Evolutionary conservation across 2,113 vertebrate genomes (phyloP).

Genomic region (Eleginops maclovinus): DNA sequence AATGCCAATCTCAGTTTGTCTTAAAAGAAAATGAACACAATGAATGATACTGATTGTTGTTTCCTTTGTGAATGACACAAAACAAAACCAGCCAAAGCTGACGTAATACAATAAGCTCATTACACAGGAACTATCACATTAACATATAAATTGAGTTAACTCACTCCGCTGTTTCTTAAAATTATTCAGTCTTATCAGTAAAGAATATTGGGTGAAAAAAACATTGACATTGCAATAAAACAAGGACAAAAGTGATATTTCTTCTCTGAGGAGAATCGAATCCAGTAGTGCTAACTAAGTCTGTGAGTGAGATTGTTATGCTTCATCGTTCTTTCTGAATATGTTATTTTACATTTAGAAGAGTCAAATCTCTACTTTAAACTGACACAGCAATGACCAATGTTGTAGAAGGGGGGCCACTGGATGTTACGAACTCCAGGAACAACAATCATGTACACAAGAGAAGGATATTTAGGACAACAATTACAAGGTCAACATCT

Average conservation of each 20-base stretch:
- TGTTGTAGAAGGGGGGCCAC: neutral
- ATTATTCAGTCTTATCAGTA: constrained; percentile 74
- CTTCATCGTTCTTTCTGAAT: constrained; percentile 1
- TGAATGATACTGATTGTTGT: constrained; percentile 53
- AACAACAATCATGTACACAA: too few species aligned
- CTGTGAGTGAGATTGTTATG: constrained; percentile 16
- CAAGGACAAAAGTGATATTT: constrained; percentile 45
- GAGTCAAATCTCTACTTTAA: neutral
- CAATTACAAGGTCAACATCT: too few species aligned
- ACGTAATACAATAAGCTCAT: constrained; percentile 79
- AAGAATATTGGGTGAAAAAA: constrained; percentile 45
- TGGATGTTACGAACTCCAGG: too few species aligned
- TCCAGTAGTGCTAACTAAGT: constrained; percentile 14
- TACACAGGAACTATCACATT: constrained; percentile 80
- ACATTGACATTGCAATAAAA: constrained; percentile 60
- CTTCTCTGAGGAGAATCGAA: constrained; percentile 18
- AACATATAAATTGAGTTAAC: constrained; percentile 84
- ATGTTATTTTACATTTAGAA: neutral
- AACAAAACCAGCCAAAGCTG: constrained; percentile 64
- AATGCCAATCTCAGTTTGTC: constrained; percentile 49
- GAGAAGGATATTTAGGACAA: too few species aligned
- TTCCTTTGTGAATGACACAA: constrained; percentile 64
- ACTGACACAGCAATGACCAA: neutral
- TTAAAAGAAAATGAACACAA: constrained; percentile 53
- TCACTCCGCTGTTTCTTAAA: constrained; percentile 61